Evolutionary conservation across 2,888 invertebrate genomes (phyloP), one percentile per base, ranked within the genome.

Genomic region (Spilosoma lubricipeda): DNA sequence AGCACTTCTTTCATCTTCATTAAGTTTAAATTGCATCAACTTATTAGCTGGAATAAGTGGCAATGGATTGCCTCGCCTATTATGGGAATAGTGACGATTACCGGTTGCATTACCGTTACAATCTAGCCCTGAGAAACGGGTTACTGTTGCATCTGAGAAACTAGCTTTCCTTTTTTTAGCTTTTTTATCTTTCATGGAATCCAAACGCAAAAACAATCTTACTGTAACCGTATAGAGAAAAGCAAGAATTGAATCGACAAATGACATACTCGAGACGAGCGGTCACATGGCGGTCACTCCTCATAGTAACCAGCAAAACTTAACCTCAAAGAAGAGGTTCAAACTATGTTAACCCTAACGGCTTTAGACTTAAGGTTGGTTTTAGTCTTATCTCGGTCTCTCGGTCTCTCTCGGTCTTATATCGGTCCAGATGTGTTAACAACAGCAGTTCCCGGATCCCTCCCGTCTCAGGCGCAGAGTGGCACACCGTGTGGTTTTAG

Each of bases 21-120:
- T 82, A 82, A 78, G 82, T 79, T 80, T 79, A 80, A 80, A 82
- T 82, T 85, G 71, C 80, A 74, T 52, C 64, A 75, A 74, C 78
- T 80, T 79, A 83, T 83, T 80, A 80, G 77, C 77, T 39, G 74
- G 67, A 59, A 76, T 73, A 78, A 77, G 74, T 76, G 72, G 79
- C 77, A 76, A 77, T 80, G 82, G 82, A 86, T 86, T 85, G 42
- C 82, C 84, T 68, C 70, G 73, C 86, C 81, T 80, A 82, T 76
- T 86, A 85, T 82, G 81, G 85, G 82, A 79, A 82, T 81, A 85
- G 87, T 82, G 85, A 87, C 76, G 76, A 4, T 30, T 82, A 85
- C 88, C 83, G 85, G 88, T 85, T 77, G 73, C 2, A 39, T 11
- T 79, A 81, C 87, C 86, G 87, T 87, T 87, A 87, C 69, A 70